Percentiles rank a stretch among this genome's conserved stretches.
These are phyloP conservation scores for Melieria crassipennis DNA, from an alignment of 2,888 invertebrate genomes.

Conservation along the genomic window DNA sequence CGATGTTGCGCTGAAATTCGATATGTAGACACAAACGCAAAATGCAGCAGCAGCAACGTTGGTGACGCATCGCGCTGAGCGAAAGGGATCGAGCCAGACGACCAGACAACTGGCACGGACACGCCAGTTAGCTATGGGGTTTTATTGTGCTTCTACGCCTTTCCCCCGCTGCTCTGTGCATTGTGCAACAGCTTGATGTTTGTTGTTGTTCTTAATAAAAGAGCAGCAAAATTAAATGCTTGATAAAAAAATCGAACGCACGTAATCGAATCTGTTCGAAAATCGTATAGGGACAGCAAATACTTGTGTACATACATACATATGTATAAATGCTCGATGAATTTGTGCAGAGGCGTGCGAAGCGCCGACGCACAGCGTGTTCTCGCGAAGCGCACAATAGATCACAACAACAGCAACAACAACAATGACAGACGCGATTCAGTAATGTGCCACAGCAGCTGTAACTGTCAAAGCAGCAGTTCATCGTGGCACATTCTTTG, in stretches of 20 bases:
- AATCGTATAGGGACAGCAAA: too few species aligned
- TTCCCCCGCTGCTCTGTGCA: background rate
- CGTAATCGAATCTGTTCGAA: too few species aligned
- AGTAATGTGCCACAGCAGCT: conserved; percentile 36
- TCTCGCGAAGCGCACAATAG: background rate
- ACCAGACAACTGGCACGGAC: background rate
- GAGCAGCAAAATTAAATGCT: too few species aligned
- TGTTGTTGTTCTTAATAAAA: background rate
- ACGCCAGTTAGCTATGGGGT: background rate
- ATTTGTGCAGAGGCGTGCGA: background rate
- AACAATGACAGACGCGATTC: background rate
- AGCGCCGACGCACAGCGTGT: background rate
- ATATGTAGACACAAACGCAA: conserved; percentile 38
- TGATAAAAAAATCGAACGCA: too few species aligned
- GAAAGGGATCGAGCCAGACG: background rate
- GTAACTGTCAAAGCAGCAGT: conserved; percentile 44
- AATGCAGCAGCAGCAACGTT: background rate
- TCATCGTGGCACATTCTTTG: conserved; percentile 40
- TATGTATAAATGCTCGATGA: background rate
- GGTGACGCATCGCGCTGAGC: background rate
- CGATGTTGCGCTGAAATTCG: conserved; percentile 36
- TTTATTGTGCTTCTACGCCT: background rate
- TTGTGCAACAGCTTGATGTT: background rate
- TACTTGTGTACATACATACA: too few species aligned
- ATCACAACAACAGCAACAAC: background rate